Conservation (phyloP, 2,888 invertebrate species). For the Cordylochernes scorpioides region DNA sequence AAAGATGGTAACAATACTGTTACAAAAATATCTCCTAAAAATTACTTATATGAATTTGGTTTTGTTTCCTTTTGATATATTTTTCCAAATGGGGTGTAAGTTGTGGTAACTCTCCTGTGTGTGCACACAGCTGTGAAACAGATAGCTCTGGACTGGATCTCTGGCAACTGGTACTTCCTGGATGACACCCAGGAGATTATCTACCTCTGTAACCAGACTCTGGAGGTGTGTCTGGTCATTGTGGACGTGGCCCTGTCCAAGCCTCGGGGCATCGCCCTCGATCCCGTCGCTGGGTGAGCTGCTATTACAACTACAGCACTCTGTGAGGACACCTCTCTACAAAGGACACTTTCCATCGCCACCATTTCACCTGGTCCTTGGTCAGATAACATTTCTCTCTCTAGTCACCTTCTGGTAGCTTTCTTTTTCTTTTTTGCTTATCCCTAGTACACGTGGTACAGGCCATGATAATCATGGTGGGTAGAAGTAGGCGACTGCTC, state of each 20-base stretch:
- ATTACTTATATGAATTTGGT: no score
- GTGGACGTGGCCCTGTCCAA: slow-evolving; percentile 37
- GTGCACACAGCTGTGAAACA: slow-evolving; percentile 39
- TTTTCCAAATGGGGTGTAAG: neutral
- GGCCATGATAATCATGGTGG: no score
- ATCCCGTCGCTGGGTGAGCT: slow-evolving; percentile 40
- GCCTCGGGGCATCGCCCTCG: slow-evolving; percentile 45
- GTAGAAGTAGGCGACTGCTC: no score
- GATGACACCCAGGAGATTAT: slow-evolving; percentile 40
- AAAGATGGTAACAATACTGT: no score
- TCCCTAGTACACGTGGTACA: no score
- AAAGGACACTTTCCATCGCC: no score
- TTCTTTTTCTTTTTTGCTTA: no score
- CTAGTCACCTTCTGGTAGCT: neutral
- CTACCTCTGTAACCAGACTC: slow-evolving; percentile 36
- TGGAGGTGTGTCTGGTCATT: slow-evolving; percentile 39
- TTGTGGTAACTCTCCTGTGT: slow-evolving; percentile 20
- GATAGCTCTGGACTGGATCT: slow-evolving; percentile 54
- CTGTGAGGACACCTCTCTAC: no score
- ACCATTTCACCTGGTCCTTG: no score
- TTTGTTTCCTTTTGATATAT: neutral
- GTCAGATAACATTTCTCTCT: neutral
- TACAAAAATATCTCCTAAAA: no score
- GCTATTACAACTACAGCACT: no score
- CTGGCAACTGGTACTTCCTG: slow-evolving; percentile 57